phyloP scores from a whole-genome alignment of 2,797 vertebrate genomes.

The Vipera ursinii region DNA sequence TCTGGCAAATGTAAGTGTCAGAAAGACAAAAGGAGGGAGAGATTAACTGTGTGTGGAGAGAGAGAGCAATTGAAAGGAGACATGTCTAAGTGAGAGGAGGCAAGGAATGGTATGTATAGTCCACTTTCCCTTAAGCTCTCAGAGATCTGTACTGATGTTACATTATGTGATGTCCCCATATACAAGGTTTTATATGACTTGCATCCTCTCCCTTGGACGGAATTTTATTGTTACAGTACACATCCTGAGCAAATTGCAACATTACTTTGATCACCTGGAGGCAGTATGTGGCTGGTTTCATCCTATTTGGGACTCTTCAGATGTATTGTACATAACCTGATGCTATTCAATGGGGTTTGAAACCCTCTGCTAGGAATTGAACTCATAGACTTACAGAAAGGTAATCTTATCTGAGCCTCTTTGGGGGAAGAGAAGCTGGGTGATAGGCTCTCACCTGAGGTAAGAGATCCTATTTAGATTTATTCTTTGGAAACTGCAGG shows the following conservation, averaged over 20 bases:
- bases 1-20: neutral
- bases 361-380: neutral
- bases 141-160: neutral
- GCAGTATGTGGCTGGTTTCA: neutral
- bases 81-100: neutral
- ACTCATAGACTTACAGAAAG: neutral
- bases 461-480: neutral
- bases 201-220: neutral
- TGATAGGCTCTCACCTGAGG: neutral
- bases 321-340: neutral
- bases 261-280: neutral
- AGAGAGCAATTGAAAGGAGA: neutral
- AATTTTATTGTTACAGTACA: neutral
- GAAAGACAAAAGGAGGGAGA: neutral
- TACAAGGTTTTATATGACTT: neutral
- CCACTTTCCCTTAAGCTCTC: neutral
- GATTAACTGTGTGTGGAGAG: neutral
- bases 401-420: neutral
- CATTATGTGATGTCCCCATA: neutral
- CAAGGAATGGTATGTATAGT: neutral
- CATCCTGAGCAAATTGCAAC: neutral
- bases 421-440: neutral
- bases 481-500: neutral
- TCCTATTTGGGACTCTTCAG: neutral
- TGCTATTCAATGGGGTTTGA: neutral